Conservation (phyloP, 1,140 invertebrate genomes). For the Lysiphlebus fabarum region DNA sequence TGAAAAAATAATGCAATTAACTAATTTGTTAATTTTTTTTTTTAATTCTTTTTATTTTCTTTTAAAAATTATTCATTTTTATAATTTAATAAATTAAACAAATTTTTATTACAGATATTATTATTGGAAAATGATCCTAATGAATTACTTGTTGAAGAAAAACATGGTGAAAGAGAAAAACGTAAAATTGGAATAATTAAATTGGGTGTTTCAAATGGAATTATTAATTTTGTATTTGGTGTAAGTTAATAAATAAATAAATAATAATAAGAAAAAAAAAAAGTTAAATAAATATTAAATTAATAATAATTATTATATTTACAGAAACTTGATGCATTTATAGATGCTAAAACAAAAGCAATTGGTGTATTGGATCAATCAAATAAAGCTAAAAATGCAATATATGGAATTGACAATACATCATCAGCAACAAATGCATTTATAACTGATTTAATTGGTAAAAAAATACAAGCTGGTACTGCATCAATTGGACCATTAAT, state of each 20-base stretch:
- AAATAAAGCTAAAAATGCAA: conserved; percentile 71
- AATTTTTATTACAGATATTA: conserved; percentile 39
- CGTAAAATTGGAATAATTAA: conserved; percentile 69
- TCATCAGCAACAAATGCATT: conserved; percentile 46
- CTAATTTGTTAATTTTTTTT: neutral
- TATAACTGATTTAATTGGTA: conserved; percentile 37
- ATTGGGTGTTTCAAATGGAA: conserved; percentile 70
- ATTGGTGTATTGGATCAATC: conserved; percentile 64
- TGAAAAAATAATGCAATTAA: neutral
- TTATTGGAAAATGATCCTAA: conserved; percentile 45
- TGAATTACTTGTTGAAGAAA: conserved; percentile 38
- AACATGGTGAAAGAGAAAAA: conserved; percentile 61
- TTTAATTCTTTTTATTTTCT: neutral
- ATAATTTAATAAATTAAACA: neutral
- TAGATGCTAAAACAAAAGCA: conserved; percentile 71
- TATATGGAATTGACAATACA: conserved; percentile 63
- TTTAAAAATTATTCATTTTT: neutral
- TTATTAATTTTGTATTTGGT: conserved; percentile 75
- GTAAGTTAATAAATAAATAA: conserved; percentile 57
- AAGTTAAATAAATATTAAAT: conserved; percentile 18
- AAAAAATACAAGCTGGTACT: conserved; percentile 40
- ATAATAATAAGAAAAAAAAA: too few relatives aligned
- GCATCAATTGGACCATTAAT: conserved; percentile 44
- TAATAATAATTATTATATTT: conserved; percentile 10
- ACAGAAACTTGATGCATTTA: conserved; percentile 74